Base-by-base conservation (phyloP, 2,888 invertebrate species). In the Polia nebulosa region DNA sequence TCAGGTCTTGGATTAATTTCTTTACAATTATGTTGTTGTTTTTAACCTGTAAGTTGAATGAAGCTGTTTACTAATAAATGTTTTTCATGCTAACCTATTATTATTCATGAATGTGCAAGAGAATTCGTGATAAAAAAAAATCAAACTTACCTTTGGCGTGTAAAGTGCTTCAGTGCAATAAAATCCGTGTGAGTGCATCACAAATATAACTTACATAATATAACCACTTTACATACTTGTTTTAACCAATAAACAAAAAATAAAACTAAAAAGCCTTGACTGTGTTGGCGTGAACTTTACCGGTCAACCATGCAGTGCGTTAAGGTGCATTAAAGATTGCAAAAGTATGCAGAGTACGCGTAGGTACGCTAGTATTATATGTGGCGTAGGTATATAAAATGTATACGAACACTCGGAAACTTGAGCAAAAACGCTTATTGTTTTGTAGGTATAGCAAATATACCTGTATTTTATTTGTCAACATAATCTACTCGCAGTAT, bases 1-100 rank as follows among this genome's bases (percentile, higher is more conserved):
- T 63, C 20, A 71, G 15, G 13, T 85, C 80, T 59, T 64, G 66
- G 55, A 83, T 70, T 29, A 78, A 47, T 20, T 71, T 61, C 29
- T 67, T 79, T 13, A 76, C 41, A 17, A 76, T 56, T 47, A 52
- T 29, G 45, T 78, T 75, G 22, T 66, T 71, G 15, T 64, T 75
- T 76, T 74, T 78, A 1, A 45, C 45, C 77, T 77, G 78, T 6
- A 69, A 74, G 20, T 58, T 27, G 6, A 78, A 36, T 22, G 6
- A n/a, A 15, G 4, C 32, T 20, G 1, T 71, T 55, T 22, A 55
- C 7, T 25, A 29, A n/a, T 9, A 11, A 17, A 17, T 58, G 3
- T 8, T 44, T 36, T 39, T 29, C 17, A 13, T 36, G 15, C 13
- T 32, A 3, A 6, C 2, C 11, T 27, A 56, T 47, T 2, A 15